phyloP scores from a whole-genome alignment of 2,888 invertebrate species.

The Bellardia pandia region DNA sequence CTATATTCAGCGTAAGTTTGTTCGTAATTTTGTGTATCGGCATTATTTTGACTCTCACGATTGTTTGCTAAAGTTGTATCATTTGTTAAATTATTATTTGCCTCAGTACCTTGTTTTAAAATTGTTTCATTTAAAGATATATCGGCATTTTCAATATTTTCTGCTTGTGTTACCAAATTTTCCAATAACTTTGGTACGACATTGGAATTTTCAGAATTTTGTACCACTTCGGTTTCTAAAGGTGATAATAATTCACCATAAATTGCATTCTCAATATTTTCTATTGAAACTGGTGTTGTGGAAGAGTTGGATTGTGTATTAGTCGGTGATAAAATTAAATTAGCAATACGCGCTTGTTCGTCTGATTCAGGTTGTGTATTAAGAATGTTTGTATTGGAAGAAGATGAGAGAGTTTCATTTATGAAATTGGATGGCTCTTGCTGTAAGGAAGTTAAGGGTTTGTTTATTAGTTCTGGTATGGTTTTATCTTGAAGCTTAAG shows the following conservation, averaged over 20 bases:
- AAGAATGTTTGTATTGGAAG: neutral
- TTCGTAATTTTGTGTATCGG: conserved; percentile 70
- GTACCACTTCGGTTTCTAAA: conserved; percentile 51
- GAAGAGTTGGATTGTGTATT: conserved; percentile 25
- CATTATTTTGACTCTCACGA: neutral
- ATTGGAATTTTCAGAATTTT: conserved; percentile 17
- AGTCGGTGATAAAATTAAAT: neutral
- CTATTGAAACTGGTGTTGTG: conserved; percentile 80
- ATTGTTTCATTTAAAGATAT: conserved; percentile 20
- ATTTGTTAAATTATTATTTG: conserved; percentile 36
- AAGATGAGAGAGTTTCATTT: neutral
- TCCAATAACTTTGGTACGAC: conserved; percentile 76
- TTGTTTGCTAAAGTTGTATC: neutral
- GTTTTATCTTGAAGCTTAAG: neutral
- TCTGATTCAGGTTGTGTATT: neutral
- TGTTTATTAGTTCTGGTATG: neutral
- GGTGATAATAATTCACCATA: conserved; percentile 81
- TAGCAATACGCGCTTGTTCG: neutral
- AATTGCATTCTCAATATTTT: conserved; percentile 84
- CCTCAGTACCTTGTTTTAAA: neutral
- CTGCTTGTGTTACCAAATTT: conserved; percentile 74
- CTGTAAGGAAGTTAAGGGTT: neutral
- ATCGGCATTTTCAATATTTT: conserved; percentile 50
- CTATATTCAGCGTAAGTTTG: conserved; percentile 76
- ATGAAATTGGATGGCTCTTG: neutral